phyloP scores from a whole-genome alignment of 2,888 invertebrate genomes.

The Troides oblongomaculatus region DNA sequence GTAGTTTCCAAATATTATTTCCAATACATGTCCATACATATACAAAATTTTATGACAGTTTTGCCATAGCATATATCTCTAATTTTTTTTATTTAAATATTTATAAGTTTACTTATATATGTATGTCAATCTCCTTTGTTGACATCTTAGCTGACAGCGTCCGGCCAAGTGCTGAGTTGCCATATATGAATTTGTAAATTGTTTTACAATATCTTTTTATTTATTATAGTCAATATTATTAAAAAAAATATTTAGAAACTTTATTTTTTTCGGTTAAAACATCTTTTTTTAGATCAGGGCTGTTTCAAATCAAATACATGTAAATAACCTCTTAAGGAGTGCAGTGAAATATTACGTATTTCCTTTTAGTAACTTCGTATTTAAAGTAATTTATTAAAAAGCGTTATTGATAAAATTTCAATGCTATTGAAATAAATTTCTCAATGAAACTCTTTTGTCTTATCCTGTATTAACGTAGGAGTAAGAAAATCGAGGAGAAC shows the following conservation, averaged over 20 bases:
- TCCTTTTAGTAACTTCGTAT: neutral
- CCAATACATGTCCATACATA: neutral
- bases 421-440: neutral
- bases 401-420: neutral
- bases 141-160: too few relatives aligned
- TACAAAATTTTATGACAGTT: too few relatives aligned
- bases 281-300: neutral
- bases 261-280: too few relatives aligned
- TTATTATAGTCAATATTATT: too few relatives aligned
- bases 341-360: neutral
- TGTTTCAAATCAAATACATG: neutral
- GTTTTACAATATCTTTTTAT: too few relatives aligned
- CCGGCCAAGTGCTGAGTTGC: too few relatives aligned
- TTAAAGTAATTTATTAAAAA: neutral
- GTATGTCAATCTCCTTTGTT: too few relatives aligned
- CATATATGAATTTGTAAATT: too few relatives aligned
- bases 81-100: too few relatives aligned
- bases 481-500: neutral
- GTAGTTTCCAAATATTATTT: conserved; percentile 14
- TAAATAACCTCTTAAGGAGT: neutral
- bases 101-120: too few relatives aligned
- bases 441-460: neutral
- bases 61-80: too few relatives aligned
- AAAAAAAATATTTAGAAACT: too few relatives aligned
- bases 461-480: neutral